phyloP scores from a whole-genome alignment of 2,888 invertebrate species.

The Caenorhabditis doughertyi region DNA sequence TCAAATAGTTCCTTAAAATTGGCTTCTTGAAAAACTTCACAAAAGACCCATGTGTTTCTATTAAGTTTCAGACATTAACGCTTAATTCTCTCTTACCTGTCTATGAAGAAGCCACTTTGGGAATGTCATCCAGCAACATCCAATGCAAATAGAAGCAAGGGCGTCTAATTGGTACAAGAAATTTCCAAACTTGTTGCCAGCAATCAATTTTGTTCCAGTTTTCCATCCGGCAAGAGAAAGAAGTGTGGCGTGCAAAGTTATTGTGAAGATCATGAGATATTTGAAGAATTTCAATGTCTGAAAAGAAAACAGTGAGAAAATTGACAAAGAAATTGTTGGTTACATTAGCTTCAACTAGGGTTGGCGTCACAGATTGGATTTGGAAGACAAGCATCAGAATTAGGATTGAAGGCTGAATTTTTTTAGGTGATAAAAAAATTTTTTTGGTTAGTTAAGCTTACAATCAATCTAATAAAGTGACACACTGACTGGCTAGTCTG shows the following conservation, averaged over 20 bases:
- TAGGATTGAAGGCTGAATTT: slow-evolving; percentile 71
- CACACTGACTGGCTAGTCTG: slow-evolving; percentile 66
- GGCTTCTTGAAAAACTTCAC: too few species aligned
- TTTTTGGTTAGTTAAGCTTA: slow-evolving; percentile 33
- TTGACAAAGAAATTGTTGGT: background rate
- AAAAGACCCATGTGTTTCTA: too few species aligned
- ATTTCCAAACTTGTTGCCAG: slow-evolving; percentile 74
- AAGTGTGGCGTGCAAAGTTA: slow-evolving; percentile 66
- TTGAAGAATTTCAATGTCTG: slow-evolving; percentile 70
- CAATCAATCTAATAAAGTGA: slow-evolving; percentile 70
- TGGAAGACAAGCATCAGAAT: slow-evolving; percentile 76
- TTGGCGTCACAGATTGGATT: slow-evolving; percentile 71
- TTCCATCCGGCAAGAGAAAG: slow-evolving; percentile 74
- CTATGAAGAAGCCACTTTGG: slow-evolving; percentile 81
- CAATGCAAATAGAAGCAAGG: slow-evolving; percentile 81
- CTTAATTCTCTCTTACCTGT: slow-evolving; percentile 61
- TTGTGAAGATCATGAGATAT: slow-evolving; percentile 65
- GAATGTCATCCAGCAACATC: slow-evolving; percentile 79
- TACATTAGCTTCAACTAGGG: slow-evolving; percentile 66
- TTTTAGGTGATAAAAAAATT: background rate
- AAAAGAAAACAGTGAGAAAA: background rate
- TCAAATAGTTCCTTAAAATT: too few species aligned
- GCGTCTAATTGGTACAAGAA: slow-evolving; percentile 81
- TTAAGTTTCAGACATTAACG: background rate
- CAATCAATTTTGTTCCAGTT: slow-evolving; percentile 64